Conservation (phyloP, 1,140 invertebrate genomes). For the Drosophila navojoa region DNA sequence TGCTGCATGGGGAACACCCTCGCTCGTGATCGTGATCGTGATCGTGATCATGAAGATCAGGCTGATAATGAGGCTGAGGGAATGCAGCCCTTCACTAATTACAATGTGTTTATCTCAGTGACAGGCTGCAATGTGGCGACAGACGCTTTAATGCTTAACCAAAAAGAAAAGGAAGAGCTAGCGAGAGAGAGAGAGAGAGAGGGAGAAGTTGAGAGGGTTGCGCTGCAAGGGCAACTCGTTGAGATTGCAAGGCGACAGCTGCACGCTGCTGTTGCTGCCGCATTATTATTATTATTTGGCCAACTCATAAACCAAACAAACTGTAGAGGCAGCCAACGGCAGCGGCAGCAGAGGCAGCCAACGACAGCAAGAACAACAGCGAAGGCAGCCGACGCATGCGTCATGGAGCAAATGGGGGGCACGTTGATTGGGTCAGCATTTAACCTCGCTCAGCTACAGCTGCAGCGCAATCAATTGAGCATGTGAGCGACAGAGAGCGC, state of each 20-base stretch:
- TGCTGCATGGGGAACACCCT: constrained; percentile 1
- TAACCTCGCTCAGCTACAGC: constrained; percentile 52
- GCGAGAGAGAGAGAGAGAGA: neutral
- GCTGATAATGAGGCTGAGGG: constrained; percentile 23
- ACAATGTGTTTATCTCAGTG: constrained; percentile 67
- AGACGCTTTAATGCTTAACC: constrained; percentile 53
- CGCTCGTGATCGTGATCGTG: constrained; percentile 2
- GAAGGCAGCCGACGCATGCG: constrained; percentile 57
- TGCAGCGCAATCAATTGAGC: constrained; percentile 44
- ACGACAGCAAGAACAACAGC: neutral
- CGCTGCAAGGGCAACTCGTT: constrained; percentile 30
- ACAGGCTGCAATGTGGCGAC: constrained; percentile 64
- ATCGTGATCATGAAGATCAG: constrained; percentile 2
- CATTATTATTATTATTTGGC: constrained; percentile 59
- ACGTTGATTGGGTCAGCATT: constrained; percentile 77
- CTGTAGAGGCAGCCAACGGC: neutral
- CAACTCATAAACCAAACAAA: constrained; percentile 77
- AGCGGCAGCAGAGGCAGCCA: too few relatives aligned
- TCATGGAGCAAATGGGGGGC: constrained; percentile 71
- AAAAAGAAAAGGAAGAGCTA: neutral
- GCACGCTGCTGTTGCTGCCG: constrained; percentile 48
- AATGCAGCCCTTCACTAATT: constrained; percentile 66
- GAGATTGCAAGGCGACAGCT: constrained; percentile 63
- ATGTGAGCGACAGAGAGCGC: constrained; percentile 21
- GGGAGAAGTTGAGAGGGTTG: neutral